Percentiles rank a stretch among this genome's conserved stretches.
phyloP scores from a whole-genome alignment of 2,797 vertebrate species.

The Pangasius krempfi region DNA sequence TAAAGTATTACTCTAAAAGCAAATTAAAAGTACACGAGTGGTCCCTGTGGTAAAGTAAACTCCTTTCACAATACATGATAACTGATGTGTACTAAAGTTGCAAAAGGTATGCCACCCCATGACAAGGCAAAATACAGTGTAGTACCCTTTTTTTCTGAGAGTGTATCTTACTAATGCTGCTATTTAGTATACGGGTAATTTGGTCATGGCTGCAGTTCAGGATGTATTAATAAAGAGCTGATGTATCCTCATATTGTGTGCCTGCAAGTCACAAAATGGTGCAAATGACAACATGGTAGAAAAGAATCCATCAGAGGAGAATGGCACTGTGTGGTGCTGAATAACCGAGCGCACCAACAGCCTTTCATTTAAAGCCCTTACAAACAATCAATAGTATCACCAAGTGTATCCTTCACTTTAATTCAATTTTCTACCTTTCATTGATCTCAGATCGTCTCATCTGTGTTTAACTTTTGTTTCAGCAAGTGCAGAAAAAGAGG shows the following conservation, averaged over 20 bases:
- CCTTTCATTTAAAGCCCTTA: constrained; percentile 65
- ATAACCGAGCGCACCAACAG: constrained; percentile 43
- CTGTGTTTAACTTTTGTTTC: constrained; percentile 2
- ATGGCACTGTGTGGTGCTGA: constrained; percentile 49
- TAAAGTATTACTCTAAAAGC: background rate
- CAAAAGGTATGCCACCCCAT: background rate
- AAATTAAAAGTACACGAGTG: background rate
- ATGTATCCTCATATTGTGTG: background rate
- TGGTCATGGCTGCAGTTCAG: background rate
- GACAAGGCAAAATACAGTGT: background rate
- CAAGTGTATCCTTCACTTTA: constrained; percentile 51
- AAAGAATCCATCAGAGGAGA: background rate
- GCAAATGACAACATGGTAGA: constrained; percentile 15
- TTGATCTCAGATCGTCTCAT: constrained; percentile 26
- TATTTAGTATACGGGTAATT: background rate
- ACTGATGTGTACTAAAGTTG: background rate
- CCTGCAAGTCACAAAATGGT: constrained; percentile 10
- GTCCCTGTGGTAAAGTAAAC: background rate
- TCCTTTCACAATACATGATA: background rate
- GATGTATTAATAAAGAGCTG: background rate
- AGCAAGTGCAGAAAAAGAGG: background rate
- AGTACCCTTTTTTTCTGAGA: background rate
- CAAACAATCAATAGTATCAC: constrained; percentile 62
- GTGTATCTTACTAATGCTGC: background rate
- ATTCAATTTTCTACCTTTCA: constrained; percentile 56